These are phyloP conservation scores for Phymanthus crucifer DNA, from an alignment of 92 coral and sea anemone species.

Conservation along the genomic window DNA sequence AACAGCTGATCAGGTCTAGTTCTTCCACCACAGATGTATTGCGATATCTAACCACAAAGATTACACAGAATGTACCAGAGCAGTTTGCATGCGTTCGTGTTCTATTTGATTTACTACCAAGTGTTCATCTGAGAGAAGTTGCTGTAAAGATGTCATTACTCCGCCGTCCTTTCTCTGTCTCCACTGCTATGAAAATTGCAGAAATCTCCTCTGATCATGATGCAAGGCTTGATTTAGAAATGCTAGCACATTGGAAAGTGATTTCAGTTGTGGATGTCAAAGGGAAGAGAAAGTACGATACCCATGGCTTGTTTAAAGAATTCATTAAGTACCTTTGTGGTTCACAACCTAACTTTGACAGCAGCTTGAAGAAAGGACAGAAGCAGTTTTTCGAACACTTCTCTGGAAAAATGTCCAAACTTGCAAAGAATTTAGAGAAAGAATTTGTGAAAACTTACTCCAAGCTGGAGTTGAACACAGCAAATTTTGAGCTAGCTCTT, in stretches of 20 bases:
- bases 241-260: conserved; percentile 33
- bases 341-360: conserved; percentile 3
- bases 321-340: conserved; percentile 43
- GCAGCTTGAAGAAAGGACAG: conserved; percentile 43
- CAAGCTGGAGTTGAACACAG: conserved; percentile 32
- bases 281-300: conserved; percentile 56
- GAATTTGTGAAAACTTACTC: conserved; percentile 47
- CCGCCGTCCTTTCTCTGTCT: conserved; percentile 51
- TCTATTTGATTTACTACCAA: conserved; percentile 52
- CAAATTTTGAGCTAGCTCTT: conserved; percentile 60
- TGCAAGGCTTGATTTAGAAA: conserved; percentile 51
- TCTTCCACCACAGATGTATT: conserved; percentile 10
- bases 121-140: conserved; percentile 46
- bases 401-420: conserved; percentile 37
- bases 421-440: conserved; percentile 46
- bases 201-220: conserved; percentile 16
- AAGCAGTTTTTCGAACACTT: conserved; percentile 52
- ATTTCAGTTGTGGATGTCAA: conserved; percentile 27
- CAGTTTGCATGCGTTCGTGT: conserved; percentile 41
- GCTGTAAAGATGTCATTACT: conserved; percentile 69
- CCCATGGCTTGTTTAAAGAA: conserved; percentile 60
- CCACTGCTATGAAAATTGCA: conserved; percentile 55
- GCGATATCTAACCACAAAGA: conserved; percentile 7
- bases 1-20: conserved; percentile 39
- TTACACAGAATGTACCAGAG: conserved; percentile 4